Evolutionary conservation across 2,797 vertebrate genomes (phyloP).

Genomic region (Xenopus petersii): DNA sequence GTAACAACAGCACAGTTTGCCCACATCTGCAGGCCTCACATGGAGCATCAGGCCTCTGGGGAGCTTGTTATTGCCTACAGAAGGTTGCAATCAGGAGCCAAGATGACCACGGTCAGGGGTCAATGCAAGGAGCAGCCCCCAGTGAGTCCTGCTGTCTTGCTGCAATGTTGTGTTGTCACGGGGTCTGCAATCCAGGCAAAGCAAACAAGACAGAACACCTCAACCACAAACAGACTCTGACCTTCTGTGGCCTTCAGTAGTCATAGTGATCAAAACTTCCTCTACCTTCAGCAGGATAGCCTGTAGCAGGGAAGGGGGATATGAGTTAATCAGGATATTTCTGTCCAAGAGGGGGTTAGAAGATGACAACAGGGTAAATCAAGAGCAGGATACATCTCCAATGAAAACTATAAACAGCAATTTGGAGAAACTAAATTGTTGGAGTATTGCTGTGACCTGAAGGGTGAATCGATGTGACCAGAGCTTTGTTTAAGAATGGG

Average conservation of each 20-base stretch:
- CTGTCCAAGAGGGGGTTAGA: not conserved
- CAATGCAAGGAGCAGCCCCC: slow-evolving; percentile 60
- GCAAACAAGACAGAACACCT: slow-evolving; percentile 58
- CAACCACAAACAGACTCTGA: slow-evolving; percentile 61
- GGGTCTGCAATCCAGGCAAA: slow-evolving; percentile 63
- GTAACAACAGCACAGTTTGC: slow-evolving; percentile 10
- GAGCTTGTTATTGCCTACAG: slow-evolving; percentile 57
- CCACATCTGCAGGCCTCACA: slow-evolving; percentile 26
- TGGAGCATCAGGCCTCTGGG: slow-evolving; percentile 28
- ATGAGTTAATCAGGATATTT: slow-evolving; percentile 9
- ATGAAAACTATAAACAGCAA: slow-evolving; percentile 6
- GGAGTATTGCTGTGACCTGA: no score
- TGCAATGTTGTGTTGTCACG: slow-evolving; percentile 50
- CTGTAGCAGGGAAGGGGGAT: not conserved
- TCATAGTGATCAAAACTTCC: slow-evolving; percentile 42
- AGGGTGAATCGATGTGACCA: no score
- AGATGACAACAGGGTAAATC: slow-evolving; percentile 10
- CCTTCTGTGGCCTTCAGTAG: slow-evolving; percentile 55
- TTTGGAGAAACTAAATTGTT: slow-evolving; percentile 14
- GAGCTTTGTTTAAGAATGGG: no score
- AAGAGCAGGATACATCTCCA: slow-evolving; percentile 12
- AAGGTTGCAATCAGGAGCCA: slow-evolving; percentile 70
- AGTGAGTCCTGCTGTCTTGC: slow-evolving; percentile 57
- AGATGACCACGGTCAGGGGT: slow-evolving; percentile 60
- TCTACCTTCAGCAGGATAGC: slow-evolving; percentile 19